Conservation (phyloP, 23 tunicate species). For the Botrylloides violaceus region DNA sequence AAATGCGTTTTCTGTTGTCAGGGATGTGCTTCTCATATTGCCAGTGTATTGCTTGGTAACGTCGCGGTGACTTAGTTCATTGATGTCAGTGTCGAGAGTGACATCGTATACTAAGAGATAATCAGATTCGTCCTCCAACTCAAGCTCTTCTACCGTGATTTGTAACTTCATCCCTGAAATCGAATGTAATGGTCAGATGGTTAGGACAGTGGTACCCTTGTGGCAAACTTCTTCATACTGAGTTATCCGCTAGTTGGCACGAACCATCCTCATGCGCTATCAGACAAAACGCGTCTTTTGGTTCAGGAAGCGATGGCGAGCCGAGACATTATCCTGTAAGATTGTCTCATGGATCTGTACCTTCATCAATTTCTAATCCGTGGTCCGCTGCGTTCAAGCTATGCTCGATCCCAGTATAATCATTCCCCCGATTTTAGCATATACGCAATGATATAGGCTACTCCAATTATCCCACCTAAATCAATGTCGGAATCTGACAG, state of each 20-base stretch:
- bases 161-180: constrained; percentile 32
- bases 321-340: no score
- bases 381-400: no score
- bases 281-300: no score
- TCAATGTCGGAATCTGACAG: constrained; percentile 25
- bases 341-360: no score
- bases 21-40: not conserved
- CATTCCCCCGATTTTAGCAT: not conserved
- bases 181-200: no score
- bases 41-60: constrained; percentile 19
- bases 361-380: no score
- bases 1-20: constrained; percentile 27
- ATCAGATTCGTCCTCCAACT: constrained; percentile 21
- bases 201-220: no score
- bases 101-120: constrained; percentile 9
- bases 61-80: not conserved
- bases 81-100: not conserved
- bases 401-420: no score
- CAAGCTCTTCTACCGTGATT: constrained; percentile 20
- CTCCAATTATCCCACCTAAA: not conserved
- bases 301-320: no score
- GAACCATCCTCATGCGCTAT: no score
- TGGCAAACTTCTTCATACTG: no score
- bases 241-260: no score
- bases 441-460: not conserved